Base-by-base conservation (phyloP, 2,888 invertebrate species). In the Macaria notata region DNA sequence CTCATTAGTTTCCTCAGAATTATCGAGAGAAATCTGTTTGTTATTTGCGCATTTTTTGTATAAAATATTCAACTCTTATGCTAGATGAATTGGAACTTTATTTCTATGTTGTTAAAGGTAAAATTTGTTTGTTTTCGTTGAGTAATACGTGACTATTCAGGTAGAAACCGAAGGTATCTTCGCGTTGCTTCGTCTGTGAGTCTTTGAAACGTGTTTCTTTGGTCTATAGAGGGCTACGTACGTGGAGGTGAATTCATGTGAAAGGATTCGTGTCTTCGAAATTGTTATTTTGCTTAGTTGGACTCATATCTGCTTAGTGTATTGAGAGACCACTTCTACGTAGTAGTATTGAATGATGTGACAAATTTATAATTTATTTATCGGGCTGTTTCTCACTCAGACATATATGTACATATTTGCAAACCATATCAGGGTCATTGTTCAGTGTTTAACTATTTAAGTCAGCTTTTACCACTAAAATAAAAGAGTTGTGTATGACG, bases 1-100 rank as follows among this genome's bases (percentile, higher is more conserved):
- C 66, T 69, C 67, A 72, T 73, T 67, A 53, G 63, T 55, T 56
- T 38, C 45, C 43, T 66, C 49, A 63, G 61, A 62, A 61, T 65
- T 62, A 70, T 70, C 66, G 64, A 46, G 38, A 38, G 52, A 51
- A 53, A 49, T 56, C 60, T 62, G 62, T 63, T 64, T 63, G 63
- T 61, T 69, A 68, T 63, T 64, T 53, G 19, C 47, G 53, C 53
- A 56, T 56, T 62, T 64, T 56, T 59, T 51, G 53, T 59, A 8
- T 55, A 41, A 39, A 46, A 29, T 6, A 42, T 4, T 33, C 6
- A 41, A 0, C 46, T 19, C 48, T 42, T 29, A 31, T 29, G 5
- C 9, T 43, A 6, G 4, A 19, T 3, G 2, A 36, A 19, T 42
- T 29, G 33, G 19, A 36, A 5, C 49, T 9, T 46, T 57, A 49